phyloP scores from a whole-genome alignment of 2,113 vertebrate species.

The Ellobius talpinus region DNA sequence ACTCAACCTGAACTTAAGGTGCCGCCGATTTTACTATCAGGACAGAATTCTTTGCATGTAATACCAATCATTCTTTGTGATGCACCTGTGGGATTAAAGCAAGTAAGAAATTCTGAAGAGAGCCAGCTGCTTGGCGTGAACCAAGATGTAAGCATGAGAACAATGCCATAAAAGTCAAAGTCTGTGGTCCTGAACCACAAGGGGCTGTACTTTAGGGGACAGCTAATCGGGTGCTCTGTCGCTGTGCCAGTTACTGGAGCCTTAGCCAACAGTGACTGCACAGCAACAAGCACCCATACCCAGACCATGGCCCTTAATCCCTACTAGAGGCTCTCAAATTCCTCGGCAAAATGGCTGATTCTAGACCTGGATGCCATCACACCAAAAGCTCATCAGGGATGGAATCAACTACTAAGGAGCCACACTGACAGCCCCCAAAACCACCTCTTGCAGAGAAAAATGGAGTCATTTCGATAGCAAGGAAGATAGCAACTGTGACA shows the following conservation, averaged over 20 bases:
- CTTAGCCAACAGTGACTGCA: not conserved
- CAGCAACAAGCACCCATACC: not conserved
- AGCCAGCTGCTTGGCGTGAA: not conserved
- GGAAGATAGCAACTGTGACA: not conserved
- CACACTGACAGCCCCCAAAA: not conserved
- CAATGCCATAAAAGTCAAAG: not conserved
- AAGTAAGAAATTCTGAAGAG: not conserved
- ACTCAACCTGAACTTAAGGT: not conserved
- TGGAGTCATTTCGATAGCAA: not conserved
- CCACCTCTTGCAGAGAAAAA: not conserved
- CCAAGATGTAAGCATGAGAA: not conserved
- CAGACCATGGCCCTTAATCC: not conserved
- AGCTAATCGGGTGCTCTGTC: not conserved
- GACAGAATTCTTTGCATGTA: not conserved
- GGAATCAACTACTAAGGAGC: not conserved
- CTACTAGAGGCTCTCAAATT: not conserved
- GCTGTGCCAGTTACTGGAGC: not conserved
- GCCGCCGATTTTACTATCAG: not conserved
- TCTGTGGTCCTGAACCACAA: not conserved
- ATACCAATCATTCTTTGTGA: not conserved
- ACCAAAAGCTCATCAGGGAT: not conserved
- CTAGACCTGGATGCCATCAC: not conserved
- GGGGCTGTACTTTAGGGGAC: not conserved
- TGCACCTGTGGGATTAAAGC: not conserved
- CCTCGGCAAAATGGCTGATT: not conserved